Evolutionary conservation across 2,888 invertebrate species (phyloP).

Genomic region (Cryptocephalus primarius): DNA sequence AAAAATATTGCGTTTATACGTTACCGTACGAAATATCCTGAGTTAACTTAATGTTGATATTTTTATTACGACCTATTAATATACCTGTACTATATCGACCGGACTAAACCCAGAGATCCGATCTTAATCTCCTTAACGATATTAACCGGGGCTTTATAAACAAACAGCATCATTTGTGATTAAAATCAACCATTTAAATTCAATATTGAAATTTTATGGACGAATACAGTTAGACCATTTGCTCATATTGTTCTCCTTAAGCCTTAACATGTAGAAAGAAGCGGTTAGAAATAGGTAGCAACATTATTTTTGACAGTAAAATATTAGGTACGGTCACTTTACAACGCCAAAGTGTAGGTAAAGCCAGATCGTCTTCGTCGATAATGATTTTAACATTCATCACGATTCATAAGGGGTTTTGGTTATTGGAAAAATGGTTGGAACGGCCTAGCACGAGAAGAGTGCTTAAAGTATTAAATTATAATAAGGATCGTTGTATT

Average conservation of each 20-base stretch:
- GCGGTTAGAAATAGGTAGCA: slow-evolving; percentile 4
- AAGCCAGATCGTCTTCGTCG: too few species aligned
- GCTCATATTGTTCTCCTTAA: slow-evolving; percentile 6
- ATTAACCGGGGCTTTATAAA: slow-evolving; percentile 30
- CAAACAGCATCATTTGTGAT: slow-evolving; percentile 31
- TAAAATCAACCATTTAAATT: slow-evolving; percentile 32
- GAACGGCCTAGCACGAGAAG: too few species aligned
- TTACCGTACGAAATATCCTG: too few species aligned
- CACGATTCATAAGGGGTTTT: too few species aligned
- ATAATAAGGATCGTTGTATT: too few species aligned
- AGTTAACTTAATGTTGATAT: too few species aligned
- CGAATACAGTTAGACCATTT: slow-evolving; percentile 6
- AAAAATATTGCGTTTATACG: too few species aligned
- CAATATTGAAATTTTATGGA: slow-evolving; percentile 21
- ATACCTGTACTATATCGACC: background rate
- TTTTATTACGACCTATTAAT: too few species aligned
- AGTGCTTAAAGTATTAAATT: too few species aligned
- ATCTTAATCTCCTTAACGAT: slow-evolving; percentile 26
- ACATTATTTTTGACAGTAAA: slow-evolving; percentile 5
- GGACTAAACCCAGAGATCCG: slow-evolving; percentile 7
- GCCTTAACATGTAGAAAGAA: background rate
- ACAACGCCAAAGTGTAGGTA: slow-evolving; percentile 1
- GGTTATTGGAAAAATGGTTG: too few species aligned
- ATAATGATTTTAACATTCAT: too few species aligned
- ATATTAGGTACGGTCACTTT: slow-evolving; percentile 1